Evolutionary conservation across 2,888 invertebrate genomes (phyloP), one percentile per base, ranked within the genome.

Genomic region (Gryllus longicercus): DNA sequence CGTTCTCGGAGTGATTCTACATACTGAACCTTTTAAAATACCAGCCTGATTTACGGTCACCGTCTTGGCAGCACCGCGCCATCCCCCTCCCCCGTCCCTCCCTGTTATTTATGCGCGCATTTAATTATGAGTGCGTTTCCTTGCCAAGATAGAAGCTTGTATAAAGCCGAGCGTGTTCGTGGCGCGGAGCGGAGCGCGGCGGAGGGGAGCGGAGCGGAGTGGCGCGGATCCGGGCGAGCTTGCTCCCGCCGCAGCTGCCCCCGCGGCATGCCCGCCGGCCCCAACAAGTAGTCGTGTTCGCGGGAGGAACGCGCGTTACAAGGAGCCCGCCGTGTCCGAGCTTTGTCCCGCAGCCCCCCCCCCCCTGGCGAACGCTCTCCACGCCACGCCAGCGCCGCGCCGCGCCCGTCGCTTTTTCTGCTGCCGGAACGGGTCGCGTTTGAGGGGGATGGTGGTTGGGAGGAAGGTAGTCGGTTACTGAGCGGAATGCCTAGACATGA

Each of bases 1-100:
- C 63, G 63, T 63, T 63, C 63, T 63, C n/a, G 63, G 63, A 63
- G 63, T 63, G 63, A 63, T 63, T 63, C 63, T 63, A 63, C 63
- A 63, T 63, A 63, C 63, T 63, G 63, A 63, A 63, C 63, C 63
- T 63, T 63, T 63, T 63, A 63, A 63, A 63, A 63, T 63, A 63
- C 63, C 63, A 63, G 63, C n/a, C 63, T 63, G 63, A 63, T 63
- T 63, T 63, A 63, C n/a, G 16, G 63, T 63, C 63, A 8, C 63
- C 63, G 63, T 63, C 63, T n/a, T 63, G 63, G 63, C 63, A 63
- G 63, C 63, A 38, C 38, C 38, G 38, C 38, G 38, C 38, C 38
- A 8, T 38, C 38, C 38, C 38, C 38, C 63, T 14, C 12, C 63
- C 16, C 63, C 63, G 2, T 2, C 14, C 63, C 63, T 14, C 38